Percentiles rank a stretch among this genome's conserved stretches.
Evolutionary conservation across 2,113 vertebrate species (phyloP).

Genomic region (Pipa parva): DNA sequence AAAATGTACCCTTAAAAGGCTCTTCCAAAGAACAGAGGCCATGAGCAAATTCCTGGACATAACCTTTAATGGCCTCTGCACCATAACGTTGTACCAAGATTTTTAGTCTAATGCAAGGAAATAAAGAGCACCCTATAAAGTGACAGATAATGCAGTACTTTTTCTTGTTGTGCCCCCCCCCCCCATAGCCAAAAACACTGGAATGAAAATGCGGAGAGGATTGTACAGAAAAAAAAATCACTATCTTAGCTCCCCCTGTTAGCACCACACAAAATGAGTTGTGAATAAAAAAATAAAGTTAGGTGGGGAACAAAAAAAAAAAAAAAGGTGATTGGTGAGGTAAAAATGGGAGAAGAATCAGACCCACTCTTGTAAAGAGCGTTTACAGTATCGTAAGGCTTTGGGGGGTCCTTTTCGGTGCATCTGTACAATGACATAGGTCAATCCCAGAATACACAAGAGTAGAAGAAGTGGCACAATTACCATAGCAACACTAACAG

Average conservation of each 20-base stretch:
- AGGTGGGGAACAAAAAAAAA: conserved; percentile 35
- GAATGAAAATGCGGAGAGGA: neutral
- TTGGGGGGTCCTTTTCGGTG: conserved; percentile 88
- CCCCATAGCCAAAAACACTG: neutral
- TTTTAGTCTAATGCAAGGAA: neutral
- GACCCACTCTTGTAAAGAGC: conserved; percentile 96
- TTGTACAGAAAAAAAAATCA: neutral
- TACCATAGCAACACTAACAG: conserved; percentile 87
- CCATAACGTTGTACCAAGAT: neutral
- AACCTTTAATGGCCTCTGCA: neutral
- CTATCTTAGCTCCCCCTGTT: conserved; percentile 47
- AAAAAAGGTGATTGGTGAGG: conserved; percentile 19
- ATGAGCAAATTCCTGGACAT: neutral
- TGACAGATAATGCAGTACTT: neutral
- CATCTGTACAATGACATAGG: conserved; percentile 87
- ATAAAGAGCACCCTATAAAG: neutral
- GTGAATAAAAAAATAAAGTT: conserved; percentile 33
- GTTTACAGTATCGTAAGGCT: conserved; percentile 91
- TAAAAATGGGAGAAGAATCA: conserved; percentile 60
- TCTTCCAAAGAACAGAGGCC: neutral
- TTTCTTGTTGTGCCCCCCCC: neutral
- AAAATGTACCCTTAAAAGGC: neutral
- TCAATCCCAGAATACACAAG: conserved; percentile 84
- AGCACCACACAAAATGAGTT: conserved; percentile 68
- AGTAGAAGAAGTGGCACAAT: conserved; percentile 85